A percentile compares a stretch with the other conserved stretches of the same genome.
phyloP scores from a whole-genome alignment of 2,113 vertebrate genomes.

The Lynx canadensis region DNA sequence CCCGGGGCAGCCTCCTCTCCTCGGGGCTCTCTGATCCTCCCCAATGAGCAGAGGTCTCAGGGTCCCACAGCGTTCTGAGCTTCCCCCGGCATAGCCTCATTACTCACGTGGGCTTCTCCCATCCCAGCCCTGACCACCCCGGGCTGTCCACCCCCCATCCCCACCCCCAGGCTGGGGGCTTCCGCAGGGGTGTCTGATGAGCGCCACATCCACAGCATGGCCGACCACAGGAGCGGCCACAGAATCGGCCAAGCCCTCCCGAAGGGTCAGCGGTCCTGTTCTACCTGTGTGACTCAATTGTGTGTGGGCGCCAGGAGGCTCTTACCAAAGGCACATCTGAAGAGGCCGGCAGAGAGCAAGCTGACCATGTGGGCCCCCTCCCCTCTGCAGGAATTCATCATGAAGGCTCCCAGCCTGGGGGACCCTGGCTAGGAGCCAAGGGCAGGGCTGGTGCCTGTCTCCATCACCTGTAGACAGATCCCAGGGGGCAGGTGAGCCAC shows the following conservation, averaged over 20 bases:
- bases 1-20: background rate
- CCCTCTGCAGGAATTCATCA: background rate
- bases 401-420: background rate
- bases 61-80: too few relatives aligned
- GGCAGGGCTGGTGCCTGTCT: background rate
- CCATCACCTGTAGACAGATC: conserved; percentile 80
- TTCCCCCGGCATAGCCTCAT: too few relatives aligned
- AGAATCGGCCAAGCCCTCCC: background rate
- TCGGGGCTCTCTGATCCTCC: background rate
- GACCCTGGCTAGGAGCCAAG: background rate
- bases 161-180: background rate
- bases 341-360: background rate
- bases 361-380: background rate
- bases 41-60: background rate
- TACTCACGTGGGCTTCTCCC: background rate
- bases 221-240: background rate
- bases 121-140: background rate
- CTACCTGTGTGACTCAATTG: background rate
- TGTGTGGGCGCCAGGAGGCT: background rate
- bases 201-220: background rate
- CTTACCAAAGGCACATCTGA: background rate
- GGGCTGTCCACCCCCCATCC: background rate
- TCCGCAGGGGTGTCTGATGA: background rate
- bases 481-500: conserved; percentile 70
- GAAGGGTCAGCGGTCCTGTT: background rate